These are phyloP conservation scores for Chloroceryle aenea DNA, from an alignment of 2,113 vertebrate genomes.

Conservation along the genomic window DNA sequence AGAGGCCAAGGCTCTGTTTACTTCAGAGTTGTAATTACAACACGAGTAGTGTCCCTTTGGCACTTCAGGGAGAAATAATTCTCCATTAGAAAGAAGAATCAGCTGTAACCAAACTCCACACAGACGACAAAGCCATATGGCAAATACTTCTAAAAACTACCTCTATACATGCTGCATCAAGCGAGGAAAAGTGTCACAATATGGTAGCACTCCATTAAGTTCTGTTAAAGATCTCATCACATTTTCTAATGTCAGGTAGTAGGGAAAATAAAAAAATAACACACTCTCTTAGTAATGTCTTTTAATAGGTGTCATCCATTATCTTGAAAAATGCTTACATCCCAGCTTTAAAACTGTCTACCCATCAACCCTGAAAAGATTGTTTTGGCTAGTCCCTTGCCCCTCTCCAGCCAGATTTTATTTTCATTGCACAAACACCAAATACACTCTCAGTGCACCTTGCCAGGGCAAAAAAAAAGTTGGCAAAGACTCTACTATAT, in stretches of 20 bases:
- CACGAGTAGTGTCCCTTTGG: background rate
- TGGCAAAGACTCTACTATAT: background rate
- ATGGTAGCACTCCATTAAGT: background rate
- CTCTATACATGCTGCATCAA: background rate
- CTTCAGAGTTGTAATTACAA: slow-evolving; percentile 48
- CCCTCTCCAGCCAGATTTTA: background rate
- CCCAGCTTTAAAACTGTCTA: background rate
- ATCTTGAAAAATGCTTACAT: background rate
- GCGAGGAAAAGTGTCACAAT: background rate
- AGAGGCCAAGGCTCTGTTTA: slow-evolving; percentile 27
- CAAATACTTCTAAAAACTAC: background rate
- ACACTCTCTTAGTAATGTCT: background rate
- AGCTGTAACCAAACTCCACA: background rate
- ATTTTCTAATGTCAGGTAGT: background rate
- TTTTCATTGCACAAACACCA: background rate
- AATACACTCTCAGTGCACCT: background rate
- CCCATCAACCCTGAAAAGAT: background rate
- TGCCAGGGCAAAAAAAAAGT: background rate
- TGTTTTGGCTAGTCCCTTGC: background rate
- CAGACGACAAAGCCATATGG: background rate
- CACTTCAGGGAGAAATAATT: background rate
- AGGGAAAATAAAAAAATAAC: background rate
- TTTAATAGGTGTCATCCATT: background rate
- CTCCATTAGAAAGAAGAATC: background rate
- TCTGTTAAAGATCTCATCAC: background rate